Evolutionary conservation across 2,888 invertebrate genomes (phyloP), one percentile per base, ranked within the genome.

Genomic region (Allolobophora icterica): DNA sequence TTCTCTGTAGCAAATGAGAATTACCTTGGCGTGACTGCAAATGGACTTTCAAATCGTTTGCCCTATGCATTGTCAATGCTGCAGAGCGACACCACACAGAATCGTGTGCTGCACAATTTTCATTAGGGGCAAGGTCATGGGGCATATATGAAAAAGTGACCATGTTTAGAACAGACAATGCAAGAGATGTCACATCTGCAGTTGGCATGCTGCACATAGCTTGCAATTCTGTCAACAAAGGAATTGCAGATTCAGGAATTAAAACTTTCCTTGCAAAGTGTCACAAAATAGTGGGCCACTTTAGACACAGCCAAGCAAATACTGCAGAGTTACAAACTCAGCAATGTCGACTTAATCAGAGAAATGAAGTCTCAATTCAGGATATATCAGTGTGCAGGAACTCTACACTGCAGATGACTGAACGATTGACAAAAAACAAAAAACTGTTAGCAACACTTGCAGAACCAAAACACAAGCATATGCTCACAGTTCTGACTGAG

Each of bases 371-470:
- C 1, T 21, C 40, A 24, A 58, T 90, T 35, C 35, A 40, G 30
- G 34, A 71, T 34, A 58, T 71, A 30, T 33, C 83, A 24, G 52
- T 58, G 24, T 19, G 15, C 0, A 83, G 71, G 71, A 90, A 90
- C 30, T 90, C 90, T 24, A 71, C 71, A 71, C 83, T 71, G 71
- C 90, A 71, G 19, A 90, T 83, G 83, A 90, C 34, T 33, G n/a
- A 90, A 21, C 33, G 71, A 24, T 58, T 90, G n/a, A 34, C 24
- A 83, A 83, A 38, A 30, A 83, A 83, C 33, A 71, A 83, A 38
- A 45, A 90, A 5, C 90, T 19, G 34, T 71, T 24, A 52, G 52
- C 52, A 24, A 52, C 52, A 52, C 35, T 58, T n/a, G 90, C 52
- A 24, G 34, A 71, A 24, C 71, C n/a, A 40, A n/a, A 3, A 19